A percentile compares a stretch with the other conserved stretches of the same genome.
Conservation (phyloP, 2,888 invertebrate species). For the Coleophora flavipennella region DNA sequence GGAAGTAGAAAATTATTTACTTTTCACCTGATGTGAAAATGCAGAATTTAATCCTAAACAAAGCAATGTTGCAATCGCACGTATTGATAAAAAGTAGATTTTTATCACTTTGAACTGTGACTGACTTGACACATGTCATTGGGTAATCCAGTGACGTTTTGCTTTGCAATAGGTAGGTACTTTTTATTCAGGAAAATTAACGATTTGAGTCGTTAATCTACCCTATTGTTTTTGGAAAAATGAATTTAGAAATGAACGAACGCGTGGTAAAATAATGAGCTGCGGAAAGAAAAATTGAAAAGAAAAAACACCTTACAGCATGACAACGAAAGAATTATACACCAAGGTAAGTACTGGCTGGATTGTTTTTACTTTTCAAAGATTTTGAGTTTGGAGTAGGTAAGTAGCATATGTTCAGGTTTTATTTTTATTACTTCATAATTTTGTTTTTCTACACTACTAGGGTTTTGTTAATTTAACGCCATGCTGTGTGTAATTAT, state of each 20-base stretch:
- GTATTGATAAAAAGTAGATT: conserved; percentile 23
- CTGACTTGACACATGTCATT: conserved; percentile 50
- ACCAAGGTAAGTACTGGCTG: conserved; percentile 47
- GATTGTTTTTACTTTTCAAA: conserved; percentile 9
- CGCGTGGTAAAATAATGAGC: conserved; percentile 52
- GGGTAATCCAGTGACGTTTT: conserved; percentile 57
- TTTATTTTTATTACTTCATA: conserved; percentile 13
- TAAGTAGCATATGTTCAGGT: conserved; percentile 12
- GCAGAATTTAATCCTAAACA: conserved; percentile 4
- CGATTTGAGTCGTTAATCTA: conserved; percentile 54
- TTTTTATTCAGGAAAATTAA: conserved; percentile 39
- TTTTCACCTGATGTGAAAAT: conserved; percentile 15
- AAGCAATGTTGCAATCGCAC: conserved; percentile 6
- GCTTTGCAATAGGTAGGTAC: too few species aligned
- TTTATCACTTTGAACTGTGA: conserved; percentile 48
- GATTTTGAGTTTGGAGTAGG: conserved; percentile 23
- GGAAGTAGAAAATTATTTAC: conserved; percentile 32
- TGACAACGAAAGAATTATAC: conserved; percentile 70
- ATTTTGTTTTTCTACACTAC: too few species aligned
- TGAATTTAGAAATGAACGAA: conserved; percentile 43
- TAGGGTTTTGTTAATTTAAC: too few species aligned
- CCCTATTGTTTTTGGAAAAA: conserved; percentile 44
- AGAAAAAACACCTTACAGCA: conserved; percentile 31
- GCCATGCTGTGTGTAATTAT: not conserved
- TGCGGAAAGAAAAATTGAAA: conserved; percentile 17